These are phyloP conservation scores for Anseranas semipalmata DNA, from an alignment of 2,113 vertebrate genomes.

Conservation along the genomic window DNA sequence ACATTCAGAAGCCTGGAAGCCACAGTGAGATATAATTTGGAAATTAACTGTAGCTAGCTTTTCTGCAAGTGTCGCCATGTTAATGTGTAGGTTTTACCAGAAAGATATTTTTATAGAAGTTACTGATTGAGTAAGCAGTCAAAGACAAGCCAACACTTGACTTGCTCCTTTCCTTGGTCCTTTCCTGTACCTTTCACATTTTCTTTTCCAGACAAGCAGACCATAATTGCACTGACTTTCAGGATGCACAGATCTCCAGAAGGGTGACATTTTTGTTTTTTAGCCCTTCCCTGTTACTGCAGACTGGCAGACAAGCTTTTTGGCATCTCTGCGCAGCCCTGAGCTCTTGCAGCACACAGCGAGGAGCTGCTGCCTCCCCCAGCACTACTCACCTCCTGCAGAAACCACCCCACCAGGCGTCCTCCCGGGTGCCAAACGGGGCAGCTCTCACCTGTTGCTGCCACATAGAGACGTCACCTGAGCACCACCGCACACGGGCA, in stretches of 20 bases:
- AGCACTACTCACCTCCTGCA: background rate
- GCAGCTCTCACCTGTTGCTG: background rate
- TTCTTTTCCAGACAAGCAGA: background rate
- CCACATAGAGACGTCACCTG: fast-evolving
- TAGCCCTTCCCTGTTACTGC: background rate
- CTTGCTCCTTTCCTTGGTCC: background rate
- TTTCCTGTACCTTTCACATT: background rate
- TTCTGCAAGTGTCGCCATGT: background rate
- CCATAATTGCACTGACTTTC: background rate
- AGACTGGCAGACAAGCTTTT: background rate
- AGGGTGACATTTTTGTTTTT: background rate
- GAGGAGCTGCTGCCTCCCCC: background rate
- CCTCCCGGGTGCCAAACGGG: background rate
- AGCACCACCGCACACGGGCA: fast-evolving
- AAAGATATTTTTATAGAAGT: background rate
- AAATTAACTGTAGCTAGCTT: background rate
- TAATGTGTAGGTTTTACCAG: background rate
- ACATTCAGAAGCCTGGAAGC: background rate
- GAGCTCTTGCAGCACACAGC: background rate
- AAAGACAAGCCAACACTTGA: background rate
- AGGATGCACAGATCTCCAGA: background rate
- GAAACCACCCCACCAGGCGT: background rate
- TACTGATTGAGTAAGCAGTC: background rate
- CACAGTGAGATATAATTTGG: fast-evolving
- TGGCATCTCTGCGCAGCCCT: background rate